Evolutionary conservation across 2,113 vertebrate species (phyloP), one percentile per base, ranked within the genome.

Genomic region (Brachyhypopomus occidentalis): DNA sequence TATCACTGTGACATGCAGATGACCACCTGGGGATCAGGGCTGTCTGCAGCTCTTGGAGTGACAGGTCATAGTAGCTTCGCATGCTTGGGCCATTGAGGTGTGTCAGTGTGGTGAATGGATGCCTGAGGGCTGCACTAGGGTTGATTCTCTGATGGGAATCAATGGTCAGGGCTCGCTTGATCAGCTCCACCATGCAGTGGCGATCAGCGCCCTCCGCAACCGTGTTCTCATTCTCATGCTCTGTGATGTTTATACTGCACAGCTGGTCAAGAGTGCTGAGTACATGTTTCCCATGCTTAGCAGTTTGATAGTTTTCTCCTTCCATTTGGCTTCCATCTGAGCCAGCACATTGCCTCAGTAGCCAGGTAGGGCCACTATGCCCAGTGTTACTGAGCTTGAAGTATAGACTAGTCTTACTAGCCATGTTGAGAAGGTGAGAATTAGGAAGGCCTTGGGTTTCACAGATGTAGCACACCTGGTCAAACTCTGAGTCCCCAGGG

Each of bases 401-500:
- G 84, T 94, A 95, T 34, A 74, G 86, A 58, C 5, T 27, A 0
- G 91, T 84, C 85, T 94, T 95, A 62, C 84, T 86, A 56, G 93
- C 93, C 0, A 87, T 84, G 0, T 89, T 84, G 11, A 95, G 89
- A 45, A 94, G 74, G 77, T 92, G 85, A 0, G 48, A 45, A 52
- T 77, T 84, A 4, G 94, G 94, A 27, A 92, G 83, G 48, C 94
- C 93, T 80, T 93, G 76, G 0, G 92, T 94, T 82, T 93, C 91
- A 0, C 92, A 94, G 87, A 94, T 94, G 86, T 93, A 94, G 23
- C 92, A 83, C 38, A 94, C 88, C 69, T 94, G 94, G 66, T 95
- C 92, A 0, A 94, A 91, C 48, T 94, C 94, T 0, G 87, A 90
- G 62, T 86, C 75, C 3, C 94, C 93, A 0, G 94, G 94, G 84